phyloP scores from a whole-genome alignment of 2,113 vertebrate genomes.

The Mixornis gularis region DNA sequence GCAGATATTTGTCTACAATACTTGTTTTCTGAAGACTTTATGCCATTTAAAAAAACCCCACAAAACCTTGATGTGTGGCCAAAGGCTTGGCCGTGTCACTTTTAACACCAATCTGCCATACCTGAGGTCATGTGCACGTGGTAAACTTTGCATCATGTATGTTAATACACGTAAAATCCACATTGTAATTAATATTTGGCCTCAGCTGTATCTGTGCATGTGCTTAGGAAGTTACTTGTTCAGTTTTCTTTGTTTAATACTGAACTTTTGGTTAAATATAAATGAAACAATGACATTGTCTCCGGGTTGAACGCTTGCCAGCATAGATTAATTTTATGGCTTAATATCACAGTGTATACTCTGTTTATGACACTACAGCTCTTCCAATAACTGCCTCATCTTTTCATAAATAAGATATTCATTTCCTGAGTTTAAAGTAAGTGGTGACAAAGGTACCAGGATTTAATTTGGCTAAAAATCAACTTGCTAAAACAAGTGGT shows the following conservation, averaged over 20 bases:
- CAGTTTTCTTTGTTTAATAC: fast-evolving
- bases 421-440: slow-evolving; percentile 38
- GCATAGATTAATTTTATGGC: slow-evolving; percentile 2
- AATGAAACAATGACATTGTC: background rate
- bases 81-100: background rate
- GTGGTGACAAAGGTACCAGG: background rate
- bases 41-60: background rate
- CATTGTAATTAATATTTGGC: background rate
- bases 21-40: background rate
- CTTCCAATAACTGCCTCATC: background rate
- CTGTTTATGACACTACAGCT: background rate
- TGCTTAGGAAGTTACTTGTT: background rate
- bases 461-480: slow-evolving; percentile 27
- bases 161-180: background rate
- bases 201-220: fast-evolving
- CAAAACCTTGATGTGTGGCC: fast-evolving
- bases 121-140: background rate
- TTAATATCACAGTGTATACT: background rate
- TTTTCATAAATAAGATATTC: background rate
- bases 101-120: background rate
- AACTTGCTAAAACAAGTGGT: background rate
- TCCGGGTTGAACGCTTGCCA: background rate
- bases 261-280: background rate
- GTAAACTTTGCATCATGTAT: background rate
- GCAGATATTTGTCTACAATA: background rate